A percentile compares a stretch with the other conserved stretches of the same genome.
Evolutionary conservation across 2,113 vertebrate genomes (phyloP).

Genomic region (Tyto alba): DNA sequence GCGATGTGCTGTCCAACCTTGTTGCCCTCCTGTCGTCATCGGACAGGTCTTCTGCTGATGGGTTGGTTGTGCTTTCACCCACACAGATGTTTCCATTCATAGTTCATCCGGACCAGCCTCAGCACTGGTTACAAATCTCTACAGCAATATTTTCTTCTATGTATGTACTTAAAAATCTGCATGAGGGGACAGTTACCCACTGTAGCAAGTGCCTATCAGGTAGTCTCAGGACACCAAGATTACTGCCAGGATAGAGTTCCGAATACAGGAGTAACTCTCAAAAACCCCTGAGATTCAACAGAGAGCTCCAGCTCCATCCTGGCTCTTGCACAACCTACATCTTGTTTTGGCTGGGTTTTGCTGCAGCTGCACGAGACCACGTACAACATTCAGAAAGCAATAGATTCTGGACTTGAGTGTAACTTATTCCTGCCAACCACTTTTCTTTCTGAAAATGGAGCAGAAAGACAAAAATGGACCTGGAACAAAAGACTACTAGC

Average conservation of each 20-base stretch:
- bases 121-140: not conserved
- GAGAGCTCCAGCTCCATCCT: not conserved
- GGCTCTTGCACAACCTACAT: not conserved
- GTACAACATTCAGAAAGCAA: not conserved
- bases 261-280: not conserved
- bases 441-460: slow-evolving; percentile 14
- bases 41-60: not conserved
- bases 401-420: not conserved
- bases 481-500: not conserved
- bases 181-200: not conserved
- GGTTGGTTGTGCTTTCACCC: not conserved
- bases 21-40: not conserved
- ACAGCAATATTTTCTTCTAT: not conserved
- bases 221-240: not conserved
- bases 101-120: not conserved
- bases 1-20: not conserved
- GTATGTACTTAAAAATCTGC: not conserved
- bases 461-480: slow-evolving; percentile 9
- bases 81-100: not conserved
- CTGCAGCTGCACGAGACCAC: not conserved
- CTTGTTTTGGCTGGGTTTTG: slow-evolving; percentile 28
- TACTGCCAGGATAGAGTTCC: not conserved
- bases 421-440: slow-evolving; percentile 5
- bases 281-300: not conserved
- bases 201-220: not conserved